Conservation (phyloP, 2,888 invertebrate genomes). For the Lamproptera curius region DNA sequence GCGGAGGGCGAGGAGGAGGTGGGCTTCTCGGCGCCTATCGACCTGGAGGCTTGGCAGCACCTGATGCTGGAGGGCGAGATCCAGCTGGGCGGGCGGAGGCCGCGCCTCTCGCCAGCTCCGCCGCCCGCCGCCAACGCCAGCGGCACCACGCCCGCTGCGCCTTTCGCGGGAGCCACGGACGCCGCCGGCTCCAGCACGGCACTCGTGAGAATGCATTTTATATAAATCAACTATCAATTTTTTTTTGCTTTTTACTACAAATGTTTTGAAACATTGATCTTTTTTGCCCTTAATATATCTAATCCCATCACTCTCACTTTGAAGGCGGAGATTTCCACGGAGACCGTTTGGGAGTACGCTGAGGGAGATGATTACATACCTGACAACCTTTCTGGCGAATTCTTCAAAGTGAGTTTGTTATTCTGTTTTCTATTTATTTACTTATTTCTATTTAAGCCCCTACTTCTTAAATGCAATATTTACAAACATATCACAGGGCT, state of each 20-base stretch:
- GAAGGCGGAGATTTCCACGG: slow-evolving; percentile 55
- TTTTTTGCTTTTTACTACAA: too few relatives aligned
- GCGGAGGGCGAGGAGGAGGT: slow-evolving; percentile 69
- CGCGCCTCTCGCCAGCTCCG: slow-evolving; percentile 24
- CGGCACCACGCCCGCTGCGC: slow-evolving; percentile 20
- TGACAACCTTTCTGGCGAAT: slow-evolving; percentile 63
- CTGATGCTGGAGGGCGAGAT: slow-evolving; percentile 65
- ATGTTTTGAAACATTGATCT: too few relatives aligned
- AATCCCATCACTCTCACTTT: too few relatives aligned
- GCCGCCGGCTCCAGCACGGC: slow-evolving; percentile 21
- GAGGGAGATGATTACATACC: slow-evolving; percentile 55
- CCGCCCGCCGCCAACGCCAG: slow-evolving; percentile 24
- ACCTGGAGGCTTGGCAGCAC: slow-evolving; percentile 68
- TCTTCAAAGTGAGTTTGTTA: slow-evolving; percentile 54
- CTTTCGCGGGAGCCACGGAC: slow-evolving; percentile 25
- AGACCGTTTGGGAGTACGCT: slow-evolving; percentile 51
- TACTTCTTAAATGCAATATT: too few relatives aligned
- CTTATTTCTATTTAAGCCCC: too few relatives aligned
- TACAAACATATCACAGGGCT: slow-evolving; percentile 81
- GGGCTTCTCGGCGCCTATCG: slow-evolving; percentile 66
- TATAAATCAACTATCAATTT: not conserved
- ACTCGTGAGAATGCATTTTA: not conserved
- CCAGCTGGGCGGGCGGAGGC: slow-evolving; percentile 53
- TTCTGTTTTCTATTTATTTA: not conserved
- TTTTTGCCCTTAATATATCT: not conserved